phyloP scores from a whole-genome alignment of 2,797 vertebrate genomes.

The Schizothorax lantsangensis region DNA sequence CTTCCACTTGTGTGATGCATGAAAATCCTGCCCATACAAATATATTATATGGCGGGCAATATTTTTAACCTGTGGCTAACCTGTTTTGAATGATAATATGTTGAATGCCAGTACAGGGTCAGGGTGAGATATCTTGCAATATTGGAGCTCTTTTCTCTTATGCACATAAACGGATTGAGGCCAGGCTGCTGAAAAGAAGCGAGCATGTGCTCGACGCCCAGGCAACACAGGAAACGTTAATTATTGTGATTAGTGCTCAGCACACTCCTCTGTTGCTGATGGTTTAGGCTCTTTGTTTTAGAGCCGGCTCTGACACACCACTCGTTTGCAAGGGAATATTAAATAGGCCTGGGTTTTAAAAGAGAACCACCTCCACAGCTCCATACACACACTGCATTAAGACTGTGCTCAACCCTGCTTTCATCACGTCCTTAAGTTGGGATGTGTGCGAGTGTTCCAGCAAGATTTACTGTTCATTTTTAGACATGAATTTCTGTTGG shows the following conservation, averaged over 20 bases:
- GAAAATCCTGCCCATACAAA: background rate
- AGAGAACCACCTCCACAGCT: conserved; percentile 40
- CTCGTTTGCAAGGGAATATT: conserved; percentile 55
- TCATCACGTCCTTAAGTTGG: conserved; percentile 18
- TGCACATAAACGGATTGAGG: conserved; percentile 59
- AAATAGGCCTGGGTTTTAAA: conserved; percentile 44
- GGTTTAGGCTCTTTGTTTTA: conserved; percentile 55
- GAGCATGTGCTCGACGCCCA: conserved; percentile 59
- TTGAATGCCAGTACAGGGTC: conserved; percentile 42
- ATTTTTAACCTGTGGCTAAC: conserved; percentile 10
- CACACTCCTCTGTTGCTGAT: conserved; percentile 59
- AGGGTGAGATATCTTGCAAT: conserved; percentile 16
- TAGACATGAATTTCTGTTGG: background rate
- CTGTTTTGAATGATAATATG: conserved; percentile 38
- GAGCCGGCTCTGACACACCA: conserved; percentile 38
- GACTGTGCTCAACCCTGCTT: conserved; percentile 9
- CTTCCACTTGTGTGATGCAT: conserved; percentile 44
- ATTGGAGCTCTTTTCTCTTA: conserved; percentile 44
- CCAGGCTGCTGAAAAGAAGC: conserved; percentile 51
- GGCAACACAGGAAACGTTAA: conserved; percentile 68
- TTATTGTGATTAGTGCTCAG: conserved; percentile 69
- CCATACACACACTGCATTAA: conserved; percentile 23
- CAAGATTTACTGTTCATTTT: conserved; percentile 26
- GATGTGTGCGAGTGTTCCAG: background rate
- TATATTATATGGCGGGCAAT: conserved; percentile 5